Conservation (phyloP, 2,888 invertebrate species). For the Eubasilissa splendida region DNA sequence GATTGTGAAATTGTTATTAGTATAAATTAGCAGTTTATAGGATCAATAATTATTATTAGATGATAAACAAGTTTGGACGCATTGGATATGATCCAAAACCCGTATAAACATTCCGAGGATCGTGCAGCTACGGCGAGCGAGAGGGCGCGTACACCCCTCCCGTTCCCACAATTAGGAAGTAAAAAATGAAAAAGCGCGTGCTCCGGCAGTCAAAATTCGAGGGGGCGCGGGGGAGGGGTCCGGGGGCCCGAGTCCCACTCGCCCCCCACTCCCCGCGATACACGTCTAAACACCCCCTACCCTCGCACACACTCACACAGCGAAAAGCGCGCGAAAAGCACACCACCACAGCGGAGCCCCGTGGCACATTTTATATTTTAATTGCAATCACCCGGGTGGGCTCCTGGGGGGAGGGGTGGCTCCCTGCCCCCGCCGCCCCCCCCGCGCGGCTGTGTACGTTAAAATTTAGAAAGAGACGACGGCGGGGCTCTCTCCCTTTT, state of each 20-base stretch:
- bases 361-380: constrained; percentile 59
- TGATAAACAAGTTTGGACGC: not conserved
- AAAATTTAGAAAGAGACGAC: constrained; percentile 56
- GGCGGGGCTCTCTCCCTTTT: constrained; percentile 52
- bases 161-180: constrained; percentile 55
- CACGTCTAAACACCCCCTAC: constrained; percentile 56
- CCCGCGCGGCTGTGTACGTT: constrained; percentile 51
- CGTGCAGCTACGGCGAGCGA: constrained; percentile 29
- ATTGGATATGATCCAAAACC: not conserved
- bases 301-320: constrained; percentile 59
- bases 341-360: constrained; percentile 41
- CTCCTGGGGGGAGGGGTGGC: constrained; percentile 22
- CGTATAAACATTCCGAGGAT: not conserved
- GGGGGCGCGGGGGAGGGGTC: constrained; percentile 40
- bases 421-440: constrained; percentile 17
- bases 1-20: too few relatives aligned
- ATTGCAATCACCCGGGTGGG: constrained; percentile 56
- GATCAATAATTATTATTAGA: too few relatives aligned
- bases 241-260: constrained; percentile 30
- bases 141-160: constrained; percentile 45
- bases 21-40: too few relatives aligned
- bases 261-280: constrained; percentile 42
- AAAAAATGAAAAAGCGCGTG: constrained; percentile 58
- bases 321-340: constrained; percentile 56
- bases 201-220: constrained; percentile 57